Base-by-base conservation (phyloP, 2,113 vertebrate species). In the Otolemur garnettii region DNA sequence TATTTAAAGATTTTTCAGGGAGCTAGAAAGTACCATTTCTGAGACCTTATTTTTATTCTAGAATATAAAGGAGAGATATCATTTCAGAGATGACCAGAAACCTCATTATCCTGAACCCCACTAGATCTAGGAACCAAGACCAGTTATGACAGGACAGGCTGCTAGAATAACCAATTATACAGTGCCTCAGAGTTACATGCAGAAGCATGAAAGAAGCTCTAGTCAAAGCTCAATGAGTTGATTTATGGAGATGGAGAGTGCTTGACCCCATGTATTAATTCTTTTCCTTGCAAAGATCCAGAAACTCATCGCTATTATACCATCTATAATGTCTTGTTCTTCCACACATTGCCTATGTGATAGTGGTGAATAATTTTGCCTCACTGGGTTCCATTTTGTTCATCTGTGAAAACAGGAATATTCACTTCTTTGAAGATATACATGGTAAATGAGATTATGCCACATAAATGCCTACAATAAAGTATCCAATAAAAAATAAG, bases 341-440 rank as follows among this genome's bases (percentile, higher is more conserved):
- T 38, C 60, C 12, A 30, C 30, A 69, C 38, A 38, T 26, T 60
- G 82, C 75, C 55, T 94, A 92, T 45, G 53, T 21, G 9, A 55
- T 21, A 89, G 28, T 77, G 17, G 6, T 42, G 14, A 68, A 38
- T 95, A 89, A 62, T 79, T 66, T 60, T 7, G 71, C 19, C 69
- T 96, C 22, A 87, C 33, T n/a, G 30, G 21, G 42, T 74, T 83
- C 77, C n/a, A 79, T 28, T 77, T 87, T 66, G 66, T 59, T 83
- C 26, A n/a, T 69, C 22, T 92, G 22, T 74, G 62, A 78, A 95
- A 93, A 62, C 69, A 38, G 21, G 9, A 4, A 72, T 64, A 80
- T 81, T 88, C 53, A 71, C 11, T 87, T 74, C 38, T 84, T 85
- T 50, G 35, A 95, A 95, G 33, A 79, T 35, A n/a, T 28, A 26